Evolutionary conservation across 2,888 invertebrate genomes (phyloP).

Genomic region (Dyspetes luteomarginatus): DNA sequence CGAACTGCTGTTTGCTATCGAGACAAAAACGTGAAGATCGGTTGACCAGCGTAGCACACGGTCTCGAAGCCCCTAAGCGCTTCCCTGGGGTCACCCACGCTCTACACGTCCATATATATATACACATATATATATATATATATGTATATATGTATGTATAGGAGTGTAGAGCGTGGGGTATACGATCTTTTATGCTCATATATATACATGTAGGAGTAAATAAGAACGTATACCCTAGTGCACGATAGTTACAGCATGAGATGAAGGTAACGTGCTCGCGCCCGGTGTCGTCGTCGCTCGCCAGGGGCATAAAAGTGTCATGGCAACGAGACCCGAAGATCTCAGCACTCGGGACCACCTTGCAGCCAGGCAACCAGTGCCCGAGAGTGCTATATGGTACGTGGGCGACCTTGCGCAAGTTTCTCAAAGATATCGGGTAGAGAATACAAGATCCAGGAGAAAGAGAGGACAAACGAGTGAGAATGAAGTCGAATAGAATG

Average conservation of each 20-base stretch:
- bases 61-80: no score
- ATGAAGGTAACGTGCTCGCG: constrained; percentile 41
- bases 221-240: no score
- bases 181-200: no score
- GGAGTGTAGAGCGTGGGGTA: no score
- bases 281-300: constrained; percentile 76
- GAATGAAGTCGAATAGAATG: constrained; percentile 5
- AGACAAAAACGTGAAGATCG: constrained; percentile 64
- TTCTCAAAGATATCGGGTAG: constrained; percentile 57
- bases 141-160: no score
- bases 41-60: constrained; percentile 67
- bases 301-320: constrained; percentile 81
- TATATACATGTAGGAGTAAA: no score
- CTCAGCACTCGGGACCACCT: constrained; percentile 80
- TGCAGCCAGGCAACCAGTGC: constrained; percentile 68
- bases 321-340: constrained; percentile 74
- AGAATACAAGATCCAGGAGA: constrained; percentile 9
- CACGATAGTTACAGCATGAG: constrained; percentile 43
- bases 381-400: constrained; percentile 1
- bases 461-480: background rate
- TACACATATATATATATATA: background rate
- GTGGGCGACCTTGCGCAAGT: constrained; percentile 81
- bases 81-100: constrained; percentile 79
- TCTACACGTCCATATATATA: background rate
- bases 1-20: background rate